Evolutionary conservation across 2,888 invertebrate genomes (phyloP).

Genomic region (Urechis unicinctus): DNA sequence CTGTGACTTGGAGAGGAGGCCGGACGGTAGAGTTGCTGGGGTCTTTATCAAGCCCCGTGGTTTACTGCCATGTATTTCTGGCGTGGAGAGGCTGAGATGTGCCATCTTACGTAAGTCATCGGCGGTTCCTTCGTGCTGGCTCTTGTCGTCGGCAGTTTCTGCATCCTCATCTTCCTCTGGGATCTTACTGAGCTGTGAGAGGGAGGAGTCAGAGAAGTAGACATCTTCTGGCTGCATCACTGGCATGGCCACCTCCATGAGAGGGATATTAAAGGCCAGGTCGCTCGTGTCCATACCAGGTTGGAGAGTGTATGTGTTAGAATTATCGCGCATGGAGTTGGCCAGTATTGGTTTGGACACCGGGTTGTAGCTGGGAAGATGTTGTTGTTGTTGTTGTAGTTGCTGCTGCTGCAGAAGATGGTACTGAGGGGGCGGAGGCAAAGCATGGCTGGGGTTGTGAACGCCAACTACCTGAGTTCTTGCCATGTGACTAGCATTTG

Average conservation of each 20-base stretch:
- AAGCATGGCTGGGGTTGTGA: too few relatives aligned
- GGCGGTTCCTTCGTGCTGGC: neutral
- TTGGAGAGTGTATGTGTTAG: neutral
- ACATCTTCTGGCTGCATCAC: neutral
- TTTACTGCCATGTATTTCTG: too few relatives aligned
- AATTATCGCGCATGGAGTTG: neutral
- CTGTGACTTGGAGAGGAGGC: neutral
- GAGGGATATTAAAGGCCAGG: neutral
- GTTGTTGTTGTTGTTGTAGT: neutral
- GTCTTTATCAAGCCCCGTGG: neutral
- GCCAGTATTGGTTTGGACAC: neutral
- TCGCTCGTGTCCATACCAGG: neutral
- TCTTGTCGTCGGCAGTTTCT: too few relatives aligned
- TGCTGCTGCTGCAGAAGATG: neutral
- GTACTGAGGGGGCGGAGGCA: too few relatives aligned
- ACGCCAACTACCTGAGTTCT: too few relatives aligned
- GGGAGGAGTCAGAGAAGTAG: neutral
- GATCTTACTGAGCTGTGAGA: neutral
- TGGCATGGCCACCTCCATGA: neutral
- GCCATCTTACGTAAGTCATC: too few relatives aligned
- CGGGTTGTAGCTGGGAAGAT: too few relatives aligned
- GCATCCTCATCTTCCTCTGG: neutral
- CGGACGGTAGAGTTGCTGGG: neutral
- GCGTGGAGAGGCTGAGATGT: too few relatives aligned
- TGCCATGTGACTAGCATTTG: too few relatives aligned